Conservation (phyloP, 2,888 invertebrate species). For the Drosophila subsilvestris region DNA sequence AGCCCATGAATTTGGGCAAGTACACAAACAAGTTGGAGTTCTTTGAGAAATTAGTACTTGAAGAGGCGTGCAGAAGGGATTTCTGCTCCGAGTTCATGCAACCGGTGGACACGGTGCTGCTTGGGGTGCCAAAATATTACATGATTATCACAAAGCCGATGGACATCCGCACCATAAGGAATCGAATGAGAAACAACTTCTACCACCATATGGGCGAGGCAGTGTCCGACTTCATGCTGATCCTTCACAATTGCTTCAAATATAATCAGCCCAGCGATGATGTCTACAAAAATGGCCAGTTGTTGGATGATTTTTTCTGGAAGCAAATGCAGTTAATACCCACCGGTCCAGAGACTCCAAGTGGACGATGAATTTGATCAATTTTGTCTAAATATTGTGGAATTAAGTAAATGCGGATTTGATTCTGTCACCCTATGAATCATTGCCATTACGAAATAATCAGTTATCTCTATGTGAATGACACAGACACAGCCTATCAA, state of each 20-base stretch:
- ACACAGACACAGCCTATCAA: no score
- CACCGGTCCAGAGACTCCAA: conserved; percentile 12
- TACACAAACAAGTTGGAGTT: conserved; percentile 53
- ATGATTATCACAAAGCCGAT: conserved; percentile 35
- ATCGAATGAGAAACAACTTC: conserved; percentile 45
- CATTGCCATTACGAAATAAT: no score
- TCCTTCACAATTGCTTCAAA: conserved; percentile 45
- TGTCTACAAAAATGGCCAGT: conserved; percentile 47
- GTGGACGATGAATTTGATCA: no score
- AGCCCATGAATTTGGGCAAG: conserved; percentile 18
- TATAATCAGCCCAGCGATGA: conserved; percentile 29
- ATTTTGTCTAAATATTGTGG: no score
- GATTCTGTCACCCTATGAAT: no score
- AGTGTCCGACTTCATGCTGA: conserved; percentile 29
- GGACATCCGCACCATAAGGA: conserved; percentile 52
- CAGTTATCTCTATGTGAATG: no score
- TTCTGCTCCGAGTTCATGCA: conserved; percentile 50
- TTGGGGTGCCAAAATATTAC: conserved; percentile 48
- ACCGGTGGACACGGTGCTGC: conserved; percentile 44
- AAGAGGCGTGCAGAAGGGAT: conserved; percentile 32
- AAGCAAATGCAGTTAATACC: conserved; percentile 31
- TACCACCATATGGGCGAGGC: conserved; percentile 32
- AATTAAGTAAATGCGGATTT: no score
- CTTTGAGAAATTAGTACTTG: conserved; percentile 41
- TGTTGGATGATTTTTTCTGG: conserved; percentile 46